A percentile compares a stretch with the other conserved stretches of the same genome.
phyloP scores from a whole-genome alignment of 1,140 invertebrate species.

The Callitettix versicolor region DNA sequence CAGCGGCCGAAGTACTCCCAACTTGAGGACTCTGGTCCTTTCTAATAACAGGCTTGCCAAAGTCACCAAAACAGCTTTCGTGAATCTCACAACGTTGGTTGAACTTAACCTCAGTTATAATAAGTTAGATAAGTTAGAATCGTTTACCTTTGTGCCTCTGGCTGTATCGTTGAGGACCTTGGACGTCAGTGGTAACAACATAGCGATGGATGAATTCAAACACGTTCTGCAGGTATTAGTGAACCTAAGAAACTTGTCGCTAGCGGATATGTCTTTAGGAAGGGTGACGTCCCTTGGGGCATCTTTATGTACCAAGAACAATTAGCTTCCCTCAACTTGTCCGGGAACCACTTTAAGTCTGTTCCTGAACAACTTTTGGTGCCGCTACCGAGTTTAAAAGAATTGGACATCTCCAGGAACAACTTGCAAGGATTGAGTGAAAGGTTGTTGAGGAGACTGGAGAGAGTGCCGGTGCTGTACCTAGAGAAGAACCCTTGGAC shows the following conservation, averaged over 20 bases:
- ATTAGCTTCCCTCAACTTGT: slow-evolving; percentile 41
- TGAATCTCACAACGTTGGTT: slow-evolving; percentile 49
- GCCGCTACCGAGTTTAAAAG: slow-evolving; percentile 41
- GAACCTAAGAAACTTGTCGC: slow-evolving; percentile 41
- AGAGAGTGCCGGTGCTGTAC: slow-evolving; percentile 37
- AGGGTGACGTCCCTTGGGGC: slow-evolving; percentile 37
- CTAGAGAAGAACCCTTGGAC: slow-evolving; percentile 53
- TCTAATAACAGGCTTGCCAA: slow-evolving; percentile 61
- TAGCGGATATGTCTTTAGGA: slow-evolving; percentile 41
- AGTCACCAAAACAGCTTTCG: slow-evolving; percentile 54
- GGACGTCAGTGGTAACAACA: slow-evolving; percentile 53
- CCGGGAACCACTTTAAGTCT: slow-evolving; percentile 43
- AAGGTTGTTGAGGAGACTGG: slow-evolving; percentile 39
- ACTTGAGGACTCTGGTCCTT: slow-evolving; percentile 41
- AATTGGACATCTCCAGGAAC: slow-evolving; percentile 51
- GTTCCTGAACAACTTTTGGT: slow-evolving; percentile 42
- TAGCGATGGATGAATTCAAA: slow-evolving; percentile 34
- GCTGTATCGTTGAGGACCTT: slow-evolving; percentile 48
- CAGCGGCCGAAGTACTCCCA: slow-evolving; percentile 28
- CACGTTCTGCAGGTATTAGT: slow-evolving; percentile 41
- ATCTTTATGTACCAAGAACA: slow-evolving; percentile 41
- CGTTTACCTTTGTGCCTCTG: slow-evolving; percentile 44
- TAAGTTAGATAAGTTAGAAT: slow-evolving; percentile 53
- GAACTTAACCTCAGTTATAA: slow-evolving; percentile 63
- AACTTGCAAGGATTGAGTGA: slow-evolving; percentile 45